These are phyloP conservation scores for Larimichthys polyactis DNA, from an alignment of 2,113 vertebrate species.

Conservation along the genomic window DNA sequence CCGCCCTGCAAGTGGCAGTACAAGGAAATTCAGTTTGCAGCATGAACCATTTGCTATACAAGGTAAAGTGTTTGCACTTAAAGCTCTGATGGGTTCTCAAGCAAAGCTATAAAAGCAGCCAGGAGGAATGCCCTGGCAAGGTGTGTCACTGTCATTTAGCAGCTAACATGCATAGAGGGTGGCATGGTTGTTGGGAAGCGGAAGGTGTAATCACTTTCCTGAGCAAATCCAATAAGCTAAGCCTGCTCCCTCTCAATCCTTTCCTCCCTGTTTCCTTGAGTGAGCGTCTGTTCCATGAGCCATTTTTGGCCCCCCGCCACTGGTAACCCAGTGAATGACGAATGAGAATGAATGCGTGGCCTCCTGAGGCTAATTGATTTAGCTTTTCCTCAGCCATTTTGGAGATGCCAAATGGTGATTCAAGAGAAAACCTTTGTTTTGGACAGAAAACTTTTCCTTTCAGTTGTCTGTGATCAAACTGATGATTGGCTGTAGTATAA, in stretches of 20 bases:
- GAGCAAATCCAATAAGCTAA: constrained; percentile 68
- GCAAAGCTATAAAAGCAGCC: constrained; percentile 22
- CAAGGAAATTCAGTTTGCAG: constrained; percentile 27
- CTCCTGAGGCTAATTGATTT: constrained; percentile 68
- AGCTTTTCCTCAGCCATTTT: constrained; percentile 58
- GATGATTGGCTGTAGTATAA: constrained; percentile 2
- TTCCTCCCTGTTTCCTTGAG: constrained; percentile 37
- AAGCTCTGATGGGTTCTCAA: constrained; percentile 18
- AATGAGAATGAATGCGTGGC: constrained; percentile 51
- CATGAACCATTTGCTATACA: constrained; percentile 24
- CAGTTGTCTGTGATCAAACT: constrained; percentile 32
- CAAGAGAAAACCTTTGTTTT: constrained; percentile 27
- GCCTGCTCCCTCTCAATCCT: constrained; percentile 21
- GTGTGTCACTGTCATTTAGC: constrained; percentile 44
- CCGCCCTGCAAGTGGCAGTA: neutral
- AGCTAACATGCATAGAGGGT: constrained; percentile 7
- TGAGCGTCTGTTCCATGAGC: constrained; percentile 37
- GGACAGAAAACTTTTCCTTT: constrained; percentile 26
- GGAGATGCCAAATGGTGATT: constrained; percentile 60
- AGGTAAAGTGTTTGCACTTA: constrained; percentile 41
- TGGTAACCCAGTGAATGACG: constrained; percentile 38
- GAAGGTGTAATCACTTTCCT: constrained; percentile 71
- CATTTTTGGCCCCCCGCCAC: constrained; percentile 53
- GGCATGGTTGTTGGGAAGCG: constrained; percentile 33
- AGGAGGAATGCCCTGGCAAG: neutral